Evolutionary conservation across 64 coral and sea anemone species (phyloP), one percentile per base, ranked within the genome.

Genomic region (Pocillopora verrucosa): DNA sequence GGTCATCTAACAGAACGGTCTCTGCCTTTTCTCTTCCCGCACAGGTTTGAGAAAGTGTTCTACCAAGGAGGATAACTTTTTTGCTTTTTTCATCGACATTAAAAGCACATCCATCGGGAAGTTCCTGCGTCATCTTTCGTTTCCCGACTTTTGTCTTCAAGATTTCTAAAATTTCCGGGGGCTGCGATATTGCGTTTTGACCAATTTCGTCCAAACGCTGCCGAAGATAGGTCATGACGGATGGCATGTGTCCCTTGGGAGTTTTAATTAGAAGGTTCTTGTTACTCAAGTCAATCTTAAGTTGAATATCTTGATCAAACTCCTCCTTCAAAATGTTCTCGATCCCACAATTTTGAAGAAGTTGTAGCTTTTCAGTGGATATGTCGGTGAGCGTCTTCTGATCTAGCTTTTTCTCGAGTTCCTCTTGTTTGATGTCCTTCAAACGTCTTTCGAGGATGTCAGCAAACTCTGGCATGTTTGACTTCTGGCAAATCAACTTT

Each of bases 121-220:
- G 16, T 72, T 85, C 38, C 12, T 37, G 22, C 22, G 41, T 24
- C 65, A 85, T 85, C 65, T 85, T 85, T 85, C 24, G 45, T 45
- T 72, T 85, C 6, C 82, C 82, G 2, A 65, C 61, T 15, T 72
- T 58, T 56, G 61, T 70, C 72, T 85, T 59, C 19, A 85, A 72
- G 38, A 85, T 59, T 11, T 85, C 82, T 56, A 85, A n/a, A 26
- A 85, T 85, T 57, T 73, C 82, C 24, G 82, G 63, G 38, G 38
- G 82, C 12, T 5, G 51, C 1, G 65, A 0, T 26, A 58, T 26
- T 9, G 82, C 63, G 14, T 65, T 56, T 56, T 72, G 36, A 7
- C 70, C 65, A 37, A 85, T 85, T 68, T 85, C 82, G 36, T 85
- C 82, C 63, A 85, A 38, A 41, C 82, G 82, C 41, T 72, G 64